Percentiles rank a stretch among this genome's conserved stretches.
Evolutionary conservation across 2,113 vertebrate genomes (phyloP).

Genomic region (Clarias batrachus): DNA sequence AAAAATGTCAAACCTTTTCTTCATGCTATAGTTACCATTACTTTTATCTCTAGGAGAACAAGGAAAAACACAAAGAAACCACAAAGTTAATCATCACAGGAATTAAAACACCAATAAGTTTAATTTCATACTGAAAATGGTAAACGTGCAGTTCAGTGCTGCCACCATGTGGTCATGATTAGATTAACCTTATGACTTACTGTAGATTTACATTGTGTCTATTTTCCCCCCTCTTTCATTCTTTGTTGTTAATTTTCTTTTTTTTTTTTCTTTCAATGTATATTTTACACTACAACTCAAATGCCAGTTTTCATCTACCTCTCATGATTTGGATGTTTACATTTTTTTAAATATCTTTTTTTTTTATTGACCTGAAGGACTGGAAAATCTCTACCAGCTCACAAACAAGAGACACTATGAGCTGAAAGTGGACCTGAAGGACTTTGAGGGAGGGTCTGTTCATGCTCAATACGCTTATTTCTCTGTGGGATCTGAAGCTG

Average conservation of each 20-base stretch:
- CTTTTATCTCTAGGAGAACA: no score
- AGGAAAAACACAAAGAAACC: no score
- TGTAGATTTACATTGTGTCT: no score
- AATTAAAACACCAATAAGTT: background rate
- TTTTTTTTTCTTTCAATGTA: no score
- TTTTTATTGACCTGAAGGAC: conserved; percentile 55
- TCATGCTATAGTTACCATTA: no score
- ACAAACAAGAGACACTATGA: conserved; percentile 70
- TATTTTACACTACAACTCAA: no score
- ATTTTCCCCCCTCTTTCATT: no score
- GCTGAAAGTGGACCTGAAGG: conserved; percentile 73
- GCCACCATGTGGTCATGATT: background rate
- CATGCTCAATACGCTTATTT: conserved; percentile 69
- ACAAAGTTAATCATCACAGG: no score
- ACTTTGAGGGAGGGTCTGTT: conserved; percentile 72
- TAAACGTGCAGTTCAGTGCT: background rate
- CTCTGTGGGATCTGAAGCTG: conserved; percentile 70
- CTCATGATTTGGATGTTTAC: no score
- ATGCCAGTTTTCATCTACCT: no score
- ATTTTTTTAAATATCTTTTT: background rate
- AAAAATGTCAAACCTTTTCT: no score
- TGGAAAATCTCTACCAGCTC: conserved; percentile 71
- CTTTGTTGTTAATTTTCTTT: no score
- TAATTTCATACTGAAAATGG: background rate
- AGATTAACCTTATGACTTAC: background rate